Conservation (phyloP, 2,113 vertebrate species). For the Petromus typicus region DNA sequence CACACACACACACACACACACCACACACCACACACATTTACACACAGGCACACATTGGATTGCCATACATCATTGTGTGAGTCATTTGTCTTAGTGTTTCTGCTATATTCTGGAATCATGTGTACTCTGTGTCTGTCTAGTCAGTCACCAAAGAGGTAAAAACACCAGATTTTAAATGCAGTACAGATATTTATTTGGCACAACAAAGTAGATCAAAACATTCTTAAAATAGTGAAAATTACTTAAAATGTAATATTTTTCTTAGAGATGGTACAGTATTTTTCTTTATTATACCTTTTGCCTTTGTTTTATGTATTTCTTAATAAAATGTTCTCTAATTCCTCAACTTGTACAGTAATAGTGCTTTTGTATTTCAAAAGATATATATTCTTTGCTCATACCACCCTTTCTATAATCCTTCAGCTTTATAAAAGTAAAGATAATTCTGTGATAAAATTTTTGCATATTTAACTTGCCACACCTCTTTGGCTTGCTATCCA, state of each 20-base stretch:
- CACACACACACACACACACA: not conserved
- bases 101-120: not conserved
- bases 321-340: not conserved
- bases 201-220: not conserved
- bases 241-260: not conserved
- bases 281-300: slow-evolving; percentile 1
- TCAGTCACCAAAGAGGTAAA: not conserved
- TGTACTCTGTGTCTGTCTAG: not conserved
- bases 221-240: not conserved
- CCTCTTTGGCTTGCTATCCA: not conserved
- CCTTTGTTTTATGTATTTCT: not conserved
- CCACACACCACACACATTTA: too few species aligned
- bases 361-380: not conserved
- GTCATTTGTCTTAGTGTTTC: not conserved
- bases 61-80: not conserved
- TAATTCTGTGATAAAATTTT: not conserved
- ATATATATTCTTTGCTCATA: not conserved
- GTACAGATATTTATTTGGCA: not conserved
- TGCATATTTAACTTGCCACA: not conserved
- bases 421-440: not conserved
- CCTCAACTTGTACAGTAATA: not conserved
- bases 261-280: not conserved
- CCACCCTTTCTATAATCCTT: not conserved
- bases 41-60: not conserved
- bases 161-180: not conserved